Evolutionary conservation across 2,888 invertebrate species (phyloP), one percentile per base, ranked within the genome.

Genomic region (Brachyptera risi): DNA sequence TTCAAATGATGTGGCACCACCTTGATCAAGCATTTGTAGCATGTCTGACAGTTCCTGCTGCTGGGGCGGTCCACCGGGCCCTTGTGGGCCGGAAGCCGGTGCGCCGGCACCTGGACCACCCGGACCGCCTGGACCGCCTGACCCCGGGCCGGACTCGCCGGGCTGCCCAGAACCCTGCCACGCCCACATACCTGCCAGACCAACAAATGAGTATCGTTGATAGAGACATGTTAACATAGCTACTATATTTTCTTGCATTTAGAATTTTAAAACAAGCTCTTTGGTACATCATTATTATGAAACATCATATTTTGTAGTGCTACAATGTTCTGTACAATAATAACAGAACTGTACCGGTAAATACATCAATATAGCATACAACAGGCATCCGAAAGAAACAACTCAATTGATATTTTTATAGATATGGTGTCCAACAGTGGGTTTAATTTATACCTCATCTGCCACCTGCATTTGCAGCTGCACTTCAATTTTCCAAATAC

Each of bases 21-120:
- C 85, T 74, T 91, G 91, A 76, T 93, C 91, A 60, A 95, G 78
- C 85, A 95, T 93, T 77, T 94, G 93, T 70, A 95, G 79, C 93
- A 95, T 93, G 71, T 95, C 94, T 15, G 92, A 89, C 60, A 94
- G 82, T 78, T 93, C 93, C 70, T 87, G 88, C 5, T 85, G 86
- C 69, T 85, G 85, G 13, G 67, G 69, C 5, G 68, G 72, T 27
- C 67, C 68, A 19, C 68, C 69, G 19, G 70, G 69, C 44, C 77
- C 77, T 42, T 79, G 76, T 66, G 66, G 66, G 17, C 65, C 68
- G 17, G 80, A 81, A 23, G 74, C 73, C 7, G 73, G 74, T 35
- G 74, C 71, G 0, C 72, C 75, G 19, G 72, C 71, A 65, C 71
- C 72, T 19, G 73, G 73, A 62, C 71, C 74, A 58, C 73, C 72